Percentiles rank a stretch among this genome's conserved stretches.
Evolutionary conservation across 2,888 invertebrate species (phyloP).

Genomic region (Polymixis flavicincta): DNA sequence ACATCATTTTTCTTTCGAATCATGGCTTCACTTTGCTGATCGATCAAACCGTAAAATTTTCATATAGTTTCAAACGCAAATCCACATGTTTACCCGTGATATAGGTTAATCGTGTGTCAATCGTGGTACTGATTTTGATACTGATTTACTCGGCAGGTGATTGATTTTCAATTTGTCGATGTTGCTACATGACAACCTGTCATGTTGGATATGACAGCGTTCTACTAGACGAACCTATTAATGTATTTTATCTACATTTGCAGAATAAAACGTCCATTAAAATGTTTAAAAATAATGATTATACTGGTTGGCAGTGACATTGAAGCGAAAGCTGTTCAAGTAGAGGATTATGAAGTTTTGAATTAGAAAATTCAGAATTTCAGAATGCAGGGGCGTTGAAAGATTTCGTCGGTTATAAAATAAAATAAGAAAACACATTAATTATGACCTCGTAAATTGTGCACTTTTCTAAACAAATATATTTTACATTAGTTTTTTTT

Average conservation of each 20-base stretch:
- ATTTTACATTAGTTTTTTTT: no score
- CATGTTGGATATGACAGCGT: slow-evolving; percentile 37
- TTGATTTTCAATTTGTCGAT: slow-evolving; percentile 50
- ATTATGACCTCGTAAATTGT: no score
- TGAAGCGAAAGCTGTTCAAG: no score
- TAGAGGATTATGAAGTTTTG: no score
- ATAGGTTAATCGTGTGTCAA: slow-evolving; percentile 42
- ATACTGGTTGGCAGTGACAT: no score
- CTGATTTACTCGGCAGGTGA: slow-evolving; percentile 31
- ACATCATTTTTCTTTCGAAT: background rate
- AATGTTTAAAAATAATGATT: background rate
- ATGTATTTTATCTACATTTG: background rate
- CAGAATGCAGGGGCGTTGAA: no score
- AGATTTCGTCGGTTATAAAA: no score
- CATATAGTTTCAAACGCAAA: background rate
- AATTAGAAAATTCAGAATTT: no score
- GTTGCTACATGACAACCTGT: slow-evolving; percentile 9
- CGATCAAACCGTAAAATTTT: background rate
- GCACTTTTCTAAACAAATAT: no score
- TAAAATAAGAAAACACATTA: no score
- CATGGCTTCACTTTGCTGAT: background rate
- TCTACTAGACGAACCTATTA: slow-evolving; percentile 3
- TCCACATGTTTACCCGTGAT: slow-evolving; percentile 2
- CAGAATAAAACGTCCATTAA: background rate
- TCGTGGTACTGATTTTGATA: slow-evolving; percentile 12